Conservation (phyloP, 2,888 invertebrate genomes). For the Netelia inedita region DNA sequence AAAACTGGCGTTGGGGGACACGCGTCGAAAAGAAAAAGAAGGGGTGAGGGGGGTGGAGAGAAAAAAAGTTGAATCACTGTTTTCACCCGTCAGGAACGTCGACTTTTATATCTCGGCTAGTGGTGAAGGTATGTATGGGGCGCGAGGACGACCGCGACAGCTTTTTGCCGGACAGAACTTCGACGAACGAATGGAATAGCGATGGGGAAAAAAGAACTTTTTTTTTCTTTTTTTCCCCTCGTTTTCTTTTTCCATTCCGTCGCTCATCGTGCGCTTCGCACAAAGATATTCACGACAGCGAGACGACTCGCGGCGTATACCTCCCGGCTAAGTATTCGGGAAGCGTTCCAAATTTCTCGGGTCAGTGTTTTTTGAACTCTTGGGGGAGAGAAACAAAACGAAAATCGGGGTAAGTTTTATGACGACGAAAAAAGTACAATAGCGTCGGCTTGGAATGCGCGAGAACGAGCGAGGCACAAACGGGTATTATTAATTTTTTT, state of each 20-base stretch:
- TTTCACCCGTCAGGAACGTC: constrained; percentile 9
- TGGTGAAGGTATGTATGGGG: neutral
- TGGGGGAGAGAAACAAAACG: neutral
- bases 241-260: neutral
- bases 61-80: constrained; percentile 17
- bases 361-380: neutral
- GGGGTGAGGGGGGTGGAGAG: neutral
- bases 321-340: constrained; percentile 17
- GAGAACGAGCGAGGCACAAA: neutral
- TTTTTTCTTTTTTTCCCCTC: neutral
- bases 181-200: neutral
- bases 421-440: constrained; percentile 4
- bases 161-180: neutral
- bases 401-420: constrained; percentile 32
- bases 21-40: too few species aligned
- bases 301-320: constrained; percentile 11
- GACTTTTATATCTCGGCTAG: neutral
- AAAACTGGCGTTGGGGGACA: neutral
- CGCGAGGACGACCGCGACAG: neutral
- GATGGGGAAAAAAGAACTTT: neutral
- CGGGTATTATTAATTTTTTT: constrained; percentile 17
- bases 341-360: constrained; percentile 38
- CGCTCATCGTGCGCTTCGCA: neutral
- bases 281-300: constrained; percentile 15
- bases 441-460: neutral